phyloP scores from a whole-genome alignment of 2,797 vertebrate genomes.

The Zalophus californianus region DNA sequence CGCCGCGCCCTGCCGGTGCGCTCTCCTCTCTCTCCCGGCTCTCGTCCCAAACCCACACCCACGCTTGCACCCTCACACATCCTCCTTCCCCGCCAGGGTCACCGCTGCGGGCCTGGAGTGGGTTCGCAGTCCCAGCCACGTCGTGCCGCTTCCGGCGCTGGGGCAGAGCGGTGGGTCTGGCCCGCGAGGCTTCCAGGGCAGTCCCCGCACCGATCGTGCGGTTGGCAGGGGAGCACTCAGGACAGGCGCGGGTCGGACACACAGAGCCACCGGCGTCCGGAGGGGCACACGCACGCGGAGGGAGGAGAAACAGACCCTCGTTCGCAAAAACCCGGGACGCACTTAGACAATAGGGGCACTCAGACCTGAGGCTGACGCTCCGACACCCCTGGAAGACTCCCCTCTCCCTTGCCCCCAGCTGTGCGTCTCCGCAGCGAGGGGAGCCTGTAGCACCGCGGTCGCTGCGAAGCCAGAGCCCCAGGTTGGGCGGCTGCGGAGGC shows the following conservation, averaged over 20 bases:
- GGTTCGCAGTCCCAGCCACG: neutral
- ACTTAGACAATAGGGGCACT: neutral
- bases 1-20: rapidly evolving
- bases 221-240: neutral
- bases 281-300: neutral
- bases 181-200: neutral
- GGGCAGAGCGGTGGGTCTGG: neutral
- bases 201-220: neutral
- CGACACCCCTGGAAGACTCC: neutral
- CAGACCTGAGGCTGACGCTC: neutral
- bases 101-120: neutral
- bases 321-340: neutral
- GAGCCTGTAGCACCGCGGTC: neutral
- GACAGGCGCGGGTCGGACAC: neutral
- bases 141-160: neutral
- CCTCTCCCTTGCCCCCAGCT: rapidly evolving
- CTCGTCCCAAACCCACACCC: neutral
- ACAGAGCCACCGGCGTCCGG: neutral
- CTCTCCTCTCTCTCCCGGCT: neutral
- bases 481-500: neutral
- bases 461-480: neutral
- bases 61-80: neutral
- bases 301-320: neutral
- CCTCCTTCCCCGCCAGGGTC: neutral
- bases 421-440: neutral